Evolutionary conservation across 2,888 invertebrate species (phyloP), one percentile per base, ranked within the genome.

Genomic region (Globia sparganii): DNA sequence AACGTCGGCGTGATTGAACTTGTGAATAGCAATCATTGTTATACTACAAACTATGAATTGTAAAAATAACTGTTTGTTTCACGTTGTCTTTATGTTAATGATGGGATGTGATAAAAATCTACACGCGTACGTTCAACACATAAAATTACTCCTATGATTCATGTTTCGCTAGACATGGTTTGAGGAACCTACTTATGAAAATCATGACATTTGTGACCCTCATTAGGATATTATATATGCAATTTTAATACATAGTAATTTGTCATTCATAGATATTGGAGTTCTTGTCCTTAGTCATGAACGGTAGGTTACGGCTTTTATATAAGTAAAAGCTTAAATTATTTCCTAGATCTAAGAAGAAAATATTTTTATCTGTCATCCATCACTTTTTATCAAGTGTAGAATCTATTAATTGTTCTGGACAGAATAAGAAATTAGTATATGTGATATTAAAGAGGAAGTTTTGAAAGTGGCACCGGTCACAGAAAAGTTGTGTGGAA

Each of bases 11-110:
- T 65, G 72, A 49, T 72, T 72, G 61, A 79, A 77, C 68, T 80
- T 77, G 76, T 77, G 75, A 72, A 78, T 82, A 59, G 62, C 43
- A 73, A 82, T 78, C n/a, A 77, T 68, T 76, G 64, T 68, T 65
- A 64, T 67, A 74, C 74, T 67, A 74, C 74, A 72, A 76, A 74
- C 56, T 66, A 75, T 70, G 75, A 53, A 76, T 73, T 75, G 69
- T 72, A 70, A 75, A 80, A 88, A 75, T 85, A 88, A 88, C 81
- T 81, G 81, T 85, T 71, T 65, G 59, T 77, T 83, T 82, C 79
- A 83, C 78, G 85, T 83, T 83, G 82, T 84, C 80, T 81, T 65
- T 67, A 70, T 79, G 62, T 56, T 79, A 78, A 80, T 86, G 78
- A 81, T 84, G 82, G 71, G 43, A 66, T 79, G 61, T 75, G 81